These are phyloP conservation scores for Ctena decussata DNA, from an alignment of 2,888 invertebrate genomes.

Conservation along the genomic window DNA sequence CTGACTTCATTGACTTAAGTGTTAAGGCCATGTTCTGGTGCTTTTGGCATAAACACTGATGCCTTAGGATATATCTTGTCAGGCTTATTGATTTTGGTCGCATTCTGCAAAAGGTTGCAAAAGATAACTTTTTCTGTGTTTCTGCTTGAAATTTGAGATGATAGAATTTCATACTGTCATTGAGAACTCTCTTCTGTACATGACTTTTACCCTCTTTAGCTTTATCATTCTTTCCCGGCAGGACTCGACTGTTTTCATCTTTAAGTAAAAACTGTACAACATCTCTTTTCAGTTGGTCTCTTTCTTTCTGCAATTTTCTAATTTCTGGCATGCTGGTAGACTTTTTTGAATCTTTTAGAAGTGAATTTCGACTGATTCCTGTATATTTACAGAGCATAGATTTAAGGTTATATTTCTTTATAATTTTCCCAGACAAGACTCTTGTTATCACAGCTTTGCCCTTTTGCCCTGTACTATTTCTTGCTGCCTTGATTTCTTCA, in stretches of 20 bases:
- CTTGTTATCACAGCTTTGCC: too few relatives aligned
- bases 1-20: constrained; percentile 6
- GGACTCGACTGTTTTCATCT: constrained; percentile 54
- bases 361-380: neutral
- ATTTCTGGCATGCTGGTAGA: neutral
- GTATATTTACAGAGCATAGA: neutral
- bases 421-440: neutral
- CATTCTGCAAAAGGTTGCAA: constrained; percentile 39
- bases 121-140: constrained; percentile 36
- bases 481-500: too few relatives aligned
- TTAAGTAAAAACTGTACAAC: constrained; percentile 51
- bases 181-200: constrained; percentile 46
- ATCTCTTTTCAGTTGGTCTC: neutral
- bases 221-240: constrained; percentile 58
- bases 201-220: constrained; percentile 17
- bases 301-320: neutral
- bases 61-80: constrained; percentile 38
- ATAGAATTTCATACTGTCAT: constrained; percentile 42
- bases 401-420: neutral
- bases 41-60: constrained; percentile 46
- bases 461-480: too few relatives aligned
- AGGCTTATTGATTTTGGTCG: constrained; percentile 43
- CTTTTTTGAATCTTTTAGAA: neutral
- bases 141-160: constrained; percentile 47
- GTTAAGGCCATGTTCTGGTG: constrained; percentile 57